Evolutionary conservation across 2,797 vertebrate species (phyloP).

Genomic region (Rhinogobio ventralis): DNA sequence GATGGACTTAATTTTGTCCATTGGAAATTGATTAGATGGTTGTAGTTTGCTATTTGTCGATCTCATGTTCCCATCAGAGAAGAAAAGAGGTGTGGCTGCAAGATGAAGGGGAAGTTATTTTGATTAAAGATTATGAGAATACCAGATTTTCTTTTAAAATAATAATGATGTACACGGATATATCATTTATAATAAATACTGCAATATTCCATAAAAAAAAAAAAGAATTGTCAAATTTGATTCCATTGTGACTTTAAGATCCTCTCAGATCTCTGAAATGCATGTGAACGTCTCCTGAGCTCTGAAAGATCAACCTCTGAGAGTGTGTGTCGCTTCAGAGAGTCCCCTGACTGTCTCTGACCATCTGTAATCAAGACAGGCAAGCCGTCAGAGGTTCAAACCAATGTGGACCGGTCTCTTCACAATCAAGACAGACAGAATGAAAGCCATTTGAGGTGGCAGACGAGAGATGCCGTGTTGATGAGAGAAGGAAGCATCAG

Average conservation of each 20-base stretch:
- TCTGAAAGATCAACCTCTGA: neutral
- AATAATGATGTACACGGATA: neutral
- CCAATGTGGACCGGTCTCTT: constrained; percentile 16
- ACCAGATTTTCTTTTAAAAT: no score
- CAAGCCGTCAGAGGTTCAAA: constrained; percentile 11
- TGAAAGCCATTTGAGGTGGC: constrained; percentile 20
- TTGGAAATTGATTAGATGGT: neutral
- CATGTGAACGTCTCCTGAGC: neutral
- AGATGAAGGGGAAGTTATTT: neutral
- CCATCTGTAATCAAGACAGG: constrained; percentile 39
- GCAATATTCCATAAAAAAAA: neutral
- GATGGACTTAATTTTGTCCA: neutral
- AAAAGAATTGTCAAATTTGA: no score
- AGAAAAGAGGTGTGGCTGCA: neutral
- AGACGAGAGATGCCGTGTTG: constrained; percentile 22
- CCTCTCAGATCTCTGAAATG: neutral
- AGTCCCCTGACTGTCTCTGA: constrained; percentile 1
- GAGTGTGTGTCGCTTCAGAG: neutral
- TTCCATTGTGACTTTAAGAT: neutral
- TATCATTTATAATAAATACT: neutral
- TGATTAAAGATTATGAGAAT: neutral
- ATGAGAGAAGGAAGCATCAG: constrained; percentile 27
- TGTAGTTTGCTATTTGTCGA: neutral
- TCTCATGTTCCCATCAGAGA: neutral
- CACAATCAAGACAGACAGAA: constrained; percentile 44